Base-by-base conservation (phyloP, 1,140 invertebrate genomes). In the Drosophila yakuba region DNA sequence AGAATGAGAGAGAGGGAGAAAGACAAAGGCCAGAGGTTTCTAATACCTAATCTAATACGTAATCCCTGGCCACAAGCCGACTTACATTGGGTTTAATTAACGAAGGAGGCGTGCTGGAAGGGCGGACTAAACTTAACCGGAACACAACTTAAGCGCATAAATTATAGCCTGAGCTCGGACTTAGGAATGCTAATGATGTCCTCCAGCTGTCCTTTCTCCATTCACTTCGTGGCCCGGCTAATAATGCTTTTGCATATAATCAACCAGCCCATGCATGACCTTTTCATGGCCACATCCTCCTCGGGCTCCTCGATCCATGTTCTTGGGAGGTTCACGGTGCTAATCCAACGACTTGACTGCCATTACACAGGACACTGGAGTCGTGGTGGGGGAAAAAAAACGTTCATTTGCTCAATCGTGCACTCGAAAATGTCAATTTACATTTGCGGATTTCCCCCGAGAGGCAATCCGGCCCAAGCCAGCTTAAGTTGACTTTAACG, bases 351-450 rank as follows among this genome's bases (percentile, higher is more conserved):
- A 83, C 83, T 86, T 88, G 75, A 76, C 83, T 86, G 58, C 59
- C 72, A 88, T 88, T 88, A 86, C 79, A 75, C 80, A 38, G 78
- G 54, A 76, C 39, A 20, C 28, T 5, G n/a, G 28, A 36, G 68
- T 50, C 17, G 25, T 25, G 10, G 36, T 1, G 39, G 56, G 45
- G 32, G 41, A 14, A 74, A 82, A 82, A 83, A 80, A 89, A 36
- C 75, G 75, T 88, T 88, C 80, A 90, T 88, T 88, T 88, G 85
- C 84, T 88, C 84, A 88, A 88, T 88, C 84, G 84, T 88, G 84
- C 84, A 90, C 84, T 90, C 84, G 84, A 88, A 88, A 90, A 88
- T 88, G 84, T 88, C 84, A 88, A 88, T 88, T 88, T 88, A 88
- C 84, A 90, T 88, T 88, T 88, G 80, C 85, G 85, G 81, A 58